Conservation (phyloP, 2,113 vertebrate genomes). For the Pelvicachromis taeniatus region DNA sequence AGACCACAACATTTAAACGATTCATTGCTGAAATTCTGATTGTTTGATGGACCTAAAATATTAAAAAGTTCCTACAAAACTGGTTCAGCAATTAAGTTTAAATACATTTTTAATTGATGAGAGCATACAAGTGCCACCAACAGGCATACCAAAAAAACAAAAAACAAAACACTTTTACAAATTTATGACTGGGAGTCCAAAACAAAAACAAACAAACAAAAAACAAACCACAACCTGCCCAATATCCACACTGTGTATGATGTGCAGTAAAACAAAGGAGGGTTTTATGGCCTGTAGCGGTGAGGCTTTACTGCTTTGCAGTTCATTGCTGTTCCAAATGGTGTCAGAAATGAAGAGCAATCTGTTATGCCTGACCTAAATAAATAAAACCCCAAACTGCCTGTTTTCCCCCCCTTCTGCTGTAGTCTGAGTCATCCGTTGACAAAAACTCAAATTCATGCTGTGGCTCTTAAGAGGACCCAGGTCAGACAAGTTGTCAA, state of each 20-base stretch:
- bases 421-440: constrained; percentile 43
- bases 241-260: not conserved
- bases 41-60: not conserved
- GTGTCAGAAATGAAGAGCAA: constrained; percentile 14
- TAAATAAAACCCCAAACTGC: constrained; percentile 22
- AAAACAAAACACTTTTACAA: not conserved
- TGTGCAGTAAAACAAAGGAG: not conserved
- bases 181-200: not conserved
- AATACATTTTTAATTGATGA: not conserved
- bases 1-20: not conserved
- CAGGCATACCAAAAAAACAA: not conserved
- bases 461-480: constrained; percentile 8
- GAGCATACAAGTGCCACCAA: not conserved
- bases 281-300: not conserved
- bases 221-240: not conserved
- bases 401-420: not conserved
- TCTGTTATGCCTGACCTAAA: constrained; percentile 35
- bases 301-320: not conserved
- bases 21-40: not conserved
- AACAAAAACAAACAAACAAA: not conserved
- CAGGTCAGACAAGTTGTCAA: constrained; percentile 45
- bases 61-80: not conserved
- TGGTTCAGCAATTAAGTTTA: not conserved
- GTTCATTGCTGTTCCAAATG: not conserved
- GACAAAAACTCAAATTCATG: constrained; percentile 35